Evolutionary conservation across 1,140 invertebrate species (phyloP).

Genomic region (Stegodyphus mimosarum): DNA sequence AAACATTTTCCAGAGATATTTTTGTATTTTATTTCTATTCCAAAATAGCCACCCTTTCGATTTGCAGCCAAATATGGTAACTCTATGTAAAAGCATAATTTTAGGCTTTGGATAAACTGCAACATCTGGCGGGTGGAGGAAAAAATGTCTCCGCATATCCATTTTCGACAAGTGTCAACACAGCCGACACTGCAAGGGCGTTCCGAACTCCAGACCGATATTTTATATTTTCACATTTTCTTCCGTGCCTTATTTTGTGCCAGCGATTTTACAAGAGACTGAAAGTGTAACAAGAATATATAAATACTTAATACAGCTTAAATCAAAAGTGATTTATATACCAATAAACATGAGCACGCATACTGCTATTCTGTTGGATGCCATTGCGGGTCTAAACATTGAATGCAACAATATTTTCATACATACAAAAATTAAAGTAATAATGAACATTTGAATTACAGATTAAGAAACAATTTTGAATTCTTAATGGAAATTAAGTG

Average conservation of each 20-base stretch:
- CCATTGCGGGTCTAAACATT: too few species aligned
- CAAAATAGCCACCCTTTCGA: neutral
- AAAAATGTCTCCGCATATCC: constrained; percentile 34
- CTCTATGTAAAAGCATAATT: constrained; percentile 9
- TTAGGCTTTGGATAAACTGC: constrained; percentile 23
- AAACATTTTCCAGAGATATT: too few species aligned
- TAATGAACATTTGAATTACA: too few species aligned
- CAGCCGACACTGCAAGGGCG: neutral
- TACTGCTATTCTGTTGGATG: too few species aligned
- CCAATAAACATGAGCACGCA: too few species aligned
- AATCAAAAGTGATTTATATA: neutral
- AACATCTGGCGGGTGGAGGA: constrained; percentile 24
- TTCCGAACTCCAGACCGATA: too few species aligned
- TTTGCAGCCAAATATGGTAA: constrained; percentile 2
- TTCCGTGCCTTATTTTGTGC: neutral
- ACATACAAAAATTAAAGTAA: too few species aligned
- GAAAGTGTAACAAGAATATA: neutral
- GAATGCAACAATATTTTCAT: too few species aligned
- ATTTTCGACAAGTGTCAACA: constrained; percentile 46
- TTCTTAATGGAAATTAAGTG: too few species aligned
- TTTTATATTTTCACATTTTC: too few species aligned
- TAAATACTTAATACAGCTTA: neutral
- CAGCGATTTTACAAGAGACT: constrained; percentile 20
- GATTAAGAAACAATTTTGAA: too few species aligned
- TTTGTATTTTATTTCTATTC: too few species aligned